These are phyloP conservation scores for Plestiodon gilberti DNA, from an alignment of 2,113 vertebrate genomes.

Conservation along the genomic window DNA sequence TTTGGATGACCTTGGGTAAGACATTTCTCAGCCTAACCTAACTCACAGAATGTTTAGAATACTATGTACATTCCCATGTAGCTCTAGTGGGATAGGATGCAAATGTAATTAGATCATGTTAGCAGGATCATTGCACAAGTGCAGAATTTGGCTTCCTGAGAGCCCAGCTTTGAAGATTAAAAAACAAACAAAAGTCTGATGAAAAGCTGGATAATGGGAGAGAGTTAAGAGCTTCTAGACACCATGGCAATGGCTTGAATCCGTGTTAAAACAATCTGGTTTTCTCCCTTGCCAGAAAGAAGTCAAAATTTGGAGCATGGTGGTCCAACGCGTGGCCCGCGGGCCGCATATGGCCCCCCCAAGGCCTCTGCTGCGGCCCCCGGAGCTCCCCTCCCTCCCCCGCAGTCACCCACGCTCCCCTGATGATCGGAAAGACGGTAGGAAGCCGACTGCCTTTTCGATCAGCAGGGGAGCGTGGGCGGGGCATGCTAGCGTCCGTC, in stretches of 20 bases:
- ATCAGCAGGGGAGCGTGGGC: too few relatives aligned
- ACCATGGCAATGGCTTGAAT: neutral
- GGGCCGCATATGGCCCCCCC: too few relatives aligned
- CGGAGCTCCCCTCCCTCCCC: too few relatives aligned
- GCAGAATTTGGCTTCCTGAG: neutral
- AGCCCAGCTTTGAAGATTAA: neutral
- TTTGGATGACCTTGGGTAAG: neutral
- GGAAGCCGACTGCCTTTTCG: too few relatives aligned
- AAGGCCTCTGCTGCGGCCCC: too few relatives aligned
- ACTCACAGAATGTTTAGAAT: neutral
- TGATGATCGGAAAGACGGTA: too few relatives aligned
- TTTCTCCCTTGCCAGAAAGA: neutral
- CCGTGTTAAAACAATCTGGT: neutral
- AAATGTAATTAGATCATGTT: neutral
- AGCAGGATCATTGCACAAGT: neutral
- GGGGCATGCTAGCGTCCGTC: too few relatives aligned
- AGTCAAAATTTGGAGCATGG: neutral
- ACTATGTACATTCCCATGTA: neutral
- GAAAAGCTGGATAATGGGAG: neutral
- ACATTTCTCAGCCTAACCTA: neutral
- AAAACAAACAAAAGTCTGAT: neutral
- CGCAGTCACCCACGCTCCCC: too few relatives aligned
- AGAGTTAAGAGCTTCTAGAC: neutral
- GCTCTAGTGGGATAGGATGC: neutral
- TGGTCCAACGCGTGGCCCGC: too few relatives aligned